Evolutionary conservation across 2,888 invertebrate genomes (phyloP), one percentile per base, ranked within the genome.

Genomic region (Caenorhabditis plicata): DNA sequence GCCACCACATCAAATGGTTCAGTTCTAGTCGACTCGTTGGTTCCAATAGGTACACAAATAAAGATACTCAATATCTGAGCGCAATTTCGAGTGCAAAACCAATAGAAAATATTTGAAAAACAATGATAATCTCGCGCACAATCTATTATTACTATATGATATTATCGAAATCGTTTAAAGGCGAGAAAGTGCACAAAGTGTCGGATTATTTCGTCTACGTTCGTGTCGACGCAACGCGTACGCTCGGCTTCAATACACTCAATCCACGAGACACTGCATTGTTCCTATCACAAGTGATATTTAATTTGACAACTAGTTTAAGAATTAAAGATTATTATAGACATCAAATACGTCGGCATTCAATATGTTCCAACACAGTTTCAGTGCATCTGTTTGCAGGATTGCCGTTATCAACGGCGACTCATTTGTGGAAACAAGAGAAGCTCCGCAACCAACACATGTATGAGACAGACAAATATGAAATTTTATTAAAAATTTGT

Each of bases 181-280:
- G 62, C 23, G 62, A 55, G 32, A 55, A 62, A 40, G 42, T 56
- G 42, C 56, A 62, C 46, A 62, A 62, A 40, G 56, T 62, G 11
- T 53, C 49, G 27, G 62, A 62, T 35, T 62, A 52, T 25, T 62
- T 62, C 22, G 62, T 62, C 7, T 62, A 62, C 38, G n/a, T 55
- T 19, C 47, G 45, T 17, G 19, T 51, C 17, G 57, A 55, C 33
- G 62, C 56, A 32, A n/a, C n/a, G n/a, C 33, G 64, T 7, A 70
- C 69, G 5, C 46, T 70, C 45, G 72, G 67, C 19, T 51, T 72
- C 46, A 72, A 72, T 44, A 66, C 69, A 0, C 31, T 72, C 26
- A 58, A 64, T 23, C 45, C 57, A 4, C 46, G 47, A n/a, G 71
- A 71, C 44, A 63, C 71, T 4, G 47, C 58, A 22, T 38, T 61